Percentiles rank a stretch among this genome's conserved stretches.
Evolutionary conservation across 2,797 vertebrate species (phyloP).

Genomic region (Parauchenoglanis ngamensis): DNA sequence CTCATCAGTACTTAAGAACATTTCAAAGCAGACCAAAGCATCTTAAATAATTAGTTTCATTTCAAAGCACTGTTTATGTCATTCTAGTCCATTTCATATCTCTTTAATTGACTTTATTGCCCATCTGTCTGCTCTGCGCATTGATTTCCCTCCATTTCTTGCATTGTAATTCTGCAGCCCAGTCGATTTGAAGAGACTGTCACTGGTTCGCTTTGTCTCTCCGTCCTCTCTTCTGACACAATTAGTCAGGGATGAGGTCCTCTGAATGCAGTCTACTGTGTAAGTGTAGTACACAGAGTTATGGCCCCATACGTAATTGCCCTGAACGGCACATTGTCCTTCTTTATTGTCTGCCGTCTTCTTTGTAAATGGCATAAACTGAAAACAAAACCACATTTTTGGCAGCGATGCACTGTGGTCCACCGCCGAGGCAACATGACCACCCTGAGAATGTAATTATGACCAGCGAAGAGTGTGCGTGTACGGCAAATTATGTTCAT

Average conservation of each 20-base stretch:
- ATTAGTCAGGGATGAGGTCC: slow-evolving; percentile 51
- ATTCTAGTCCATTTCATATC: slow-evolving; percentile 29
- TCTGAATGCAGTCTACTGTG: slow-evolving; percentile 46
- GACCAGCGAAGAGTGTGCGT: slow-evolving; percentile 4
- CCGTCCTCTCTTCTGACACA: slow-evolving; percentile 49
- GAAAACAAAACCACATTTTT: slow-evolving; percentile 33
- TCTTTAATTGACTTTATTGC: slow-evolving; percentile 53
- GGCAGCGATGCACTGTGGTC: slow-evolving; percentile 28
- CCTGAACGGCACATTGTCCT: slow-evolving; percentile 29
- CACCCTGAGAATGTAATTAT: slow-evolving; percentile 39
- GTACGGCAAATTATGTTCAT: slow-evolving; percentile 18
- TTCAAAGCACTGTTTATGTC: slow-evolving; percentile 45
- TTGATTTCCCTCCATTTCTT: slow-evolving; percentile 52
- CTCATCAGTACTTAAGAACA: slow-evolving; percentile 43
- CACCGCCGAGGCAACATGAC: not conserved
- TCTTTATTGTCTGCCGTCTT: slow-evolving; percentile 31
- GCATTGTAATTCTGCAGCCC: slow-evolving; percentile 46
- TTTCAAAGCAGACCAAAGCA: slow-evolving; percentile 42
- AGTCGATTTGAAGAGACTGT: slow-evolving; percentile 33
- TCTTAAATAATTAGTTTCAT: slow-evolving; percentile 49
- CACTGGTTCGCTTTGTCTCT: slow-evolving; percentile 36
- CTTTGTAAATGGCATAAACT: slow-evolving; percentile 23
- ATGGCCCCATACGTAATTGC: slow-evolving; percentile 31
- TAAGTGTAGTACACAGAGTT: slow-evolving; percentile 31
- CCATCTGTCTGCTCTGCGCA: slow-evolving; percentile 36